A percentile compares a stretch with the other conserved stretches of the same genome.
These are phyloP conservation scores for Drosophila kurseongensis DNA, from an alignment of 1,140 invertebrate genomes.

Conservation along the genomic window DNA sequence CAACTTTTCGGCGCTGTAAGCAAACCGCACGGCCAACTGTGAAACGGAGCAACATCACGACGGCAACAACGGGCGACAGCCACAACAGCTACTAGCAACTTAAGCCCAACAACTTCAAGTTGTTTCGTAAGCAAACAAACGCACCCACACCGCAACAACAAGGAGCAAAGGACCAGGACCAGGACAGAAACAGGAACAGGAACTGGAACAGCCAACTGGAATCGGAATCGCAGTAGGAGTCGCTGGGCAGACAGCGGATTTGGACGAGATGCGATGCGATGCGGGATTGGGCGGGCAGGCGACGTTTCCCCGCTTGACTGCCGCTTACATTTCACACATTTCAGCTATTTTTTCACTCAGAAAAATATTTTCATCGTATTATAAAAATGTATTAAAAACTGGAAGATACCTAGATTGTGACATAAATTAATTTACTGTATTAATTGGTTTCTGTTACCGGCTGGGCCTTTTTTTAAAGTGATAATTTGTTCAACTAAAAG, in stretches of 20 bases:
- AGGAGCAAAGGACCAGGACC: constrained; percentile 8
- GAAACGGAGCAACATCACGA: constrained; percentile 37
- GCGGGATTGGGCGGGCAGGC: constrained; percentile 12
- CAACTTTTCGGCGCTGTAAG: constrained; percentile 70
- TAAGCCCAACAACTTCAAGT: constrained; percentile 75
- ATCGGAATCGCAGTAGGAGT: constrained; percentile 4
- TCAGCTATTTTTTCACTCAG: constrained; percentile 14
- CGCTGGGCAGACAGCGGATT: constrained; percentile 9
- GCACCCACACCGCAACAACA: constrained; percentile 60
- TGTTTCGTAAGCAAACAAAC: constrained; percentile 76
- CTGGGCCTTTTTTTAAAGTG: no score
- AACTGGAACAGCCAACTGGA: constrained; percentile 31
- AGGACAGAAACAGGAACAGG: constrained; percentile 15
- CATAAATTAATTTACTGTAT: no score
- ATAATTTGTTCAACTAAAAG: no score
- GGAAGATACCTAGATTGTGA: no score
- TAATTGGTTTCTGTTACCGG: no score
- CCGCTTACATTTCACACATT: constrained; percentile 54
- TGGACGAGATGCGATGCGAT: constrained; percentile 28
- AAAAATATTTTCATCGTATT: neutral
- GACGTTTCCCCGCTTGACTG: constrained; percentile 24
- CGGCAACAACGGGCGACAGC: constrained; percentile 48
- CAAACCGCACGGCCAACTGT: constrained; percentile 75
- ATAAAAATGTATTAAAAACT: no score
- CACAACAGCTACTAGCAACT: constrained; percentile 77